Conservation (phyloP, 2,113 vertebrate genomes). For the Cyprinodon tularosa region DNA sequence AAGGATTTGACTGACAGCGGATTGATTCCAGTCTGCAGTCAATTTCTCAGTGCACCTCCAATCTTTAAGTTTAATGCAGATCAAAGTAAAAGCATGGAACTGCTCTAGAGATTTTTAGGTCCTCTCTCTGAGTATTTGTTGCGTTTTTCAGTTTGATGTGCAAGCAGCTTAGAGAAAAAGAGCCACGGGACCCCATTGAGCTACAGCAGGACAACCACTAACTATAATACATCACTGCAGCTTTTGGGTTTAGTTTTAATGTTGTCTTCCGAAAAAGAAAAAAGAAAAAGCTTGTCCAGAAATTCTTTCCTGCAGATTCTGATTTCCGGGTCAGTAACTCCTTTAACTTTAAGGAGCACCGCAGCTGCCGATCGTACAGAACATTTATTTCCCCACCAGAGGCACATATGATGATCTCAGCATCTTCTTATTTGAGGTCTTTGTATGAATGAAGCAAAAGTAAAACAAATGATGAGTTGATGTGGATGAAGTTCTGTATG, state of each 20-base stretch:
- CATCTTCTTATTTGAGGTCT: slow-evolving; percentile 30
- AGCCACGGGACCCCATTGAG: slow-evolving; percentile 14
- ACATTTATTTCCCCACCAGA: slow-evolving; percentile 9
- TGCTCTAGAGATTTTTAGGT: neutral
- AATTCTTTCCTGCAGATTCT: slow-evolving; percentile 1
- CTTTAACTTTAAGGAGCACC: neutral
- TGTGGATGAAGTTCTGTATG: slow-evolving; percentile 47
- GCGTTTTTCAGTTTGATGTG: neutral
- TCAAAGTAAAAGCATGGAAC: slow-evolving; percentile 4
- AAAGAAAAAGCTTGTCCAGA: slow-evolving; percentile 18
- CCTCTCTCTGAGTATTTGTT: neutral
- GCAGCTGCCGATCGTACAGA: slow-evolving; percentile 17
- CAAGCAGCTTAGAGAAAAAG: slow-evolving; percentile 10
- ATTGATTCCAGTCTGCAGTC: neutral
- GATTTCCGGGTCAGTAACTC: slow-evolving; percentile 1
- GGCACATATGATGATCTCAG: slow-evolving; percentile 29
- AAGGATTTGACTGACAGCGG: neutral
- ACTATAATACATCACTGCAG: neutral
- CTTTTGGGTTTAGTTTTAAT: slow-evolving; percentile 26
- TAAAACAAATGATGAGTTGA: slow-evolving; percentile 41
- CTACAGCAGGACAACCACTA: neutral
- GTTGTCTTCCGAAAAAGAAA: slow-evolving; percentile 23
- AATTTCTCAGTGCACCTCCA: neutral
- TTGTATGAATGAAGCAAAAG: slow-evolving; percentile 18
- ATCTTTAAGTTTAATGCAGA: neutral